phyloP scores from a whole-genome alignment of 2,888 invertebrate species.

The Dryadula phaetusa region DNA sequence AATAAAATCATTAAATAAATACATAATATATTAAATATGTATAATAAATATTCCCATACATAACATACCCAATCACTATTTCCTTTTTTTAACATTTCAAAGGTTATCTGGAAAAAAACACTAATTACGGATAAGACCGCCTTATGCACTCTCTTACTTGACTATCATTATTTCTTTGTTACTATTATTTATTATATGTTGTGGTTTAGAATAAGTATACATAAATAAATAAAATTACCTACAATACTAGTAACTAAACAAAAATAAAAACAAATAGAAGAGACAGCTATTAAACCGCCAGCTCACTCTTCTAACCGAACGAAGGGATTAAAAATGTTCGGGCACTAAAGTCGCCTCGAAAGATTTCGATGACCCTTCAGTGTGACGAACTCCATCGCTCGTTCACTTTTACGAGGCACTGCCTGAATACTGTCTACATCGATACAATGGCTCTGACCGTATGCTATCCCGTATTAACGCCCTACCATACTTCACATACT shows the following conservation, averaged over 20 bases:
- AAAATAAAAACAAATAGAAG: slow-evolving; percentile 2
- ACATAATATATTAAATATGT: too few species aligned
- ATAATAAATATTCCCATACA: too few species aligned
- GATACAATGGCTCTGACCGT: slow-evolving; percentile 55
- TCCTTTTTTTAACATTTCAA: too few species aligned
- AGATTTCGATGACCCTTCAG: slow-evolving; percentile 58
- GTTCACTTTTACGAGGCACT: slow-evolving; percentile 63
- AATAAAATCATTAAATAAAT: too few species aligned
- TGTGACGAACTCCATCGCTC: slow-evolving; percentile 52
- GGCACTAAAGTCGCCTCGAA: slow-evolving; percentile 44
- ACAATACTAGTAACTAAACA: not conserved
- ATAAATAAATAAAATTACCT: not conserved
- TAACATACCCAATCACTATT: too few species aligned
- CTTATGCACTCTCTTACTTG: too few species aligned
- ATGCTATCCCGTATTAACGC: slow-evolving; percentile 55
- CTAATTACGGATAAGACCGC: too few species aligned
- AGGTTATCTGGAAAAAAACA: too few species aligned
- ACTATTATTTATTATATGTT: too few species aligned
- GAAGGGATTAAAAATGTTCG: slow-evolving; percentile 40
- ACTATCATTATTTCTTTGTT: too few species aligned
- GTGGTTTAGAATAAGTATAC: not conserved
- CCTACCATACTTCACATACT: slow-evolving; percentile 40
- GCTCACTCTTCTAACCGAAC: slow-evolving; percentile 16
- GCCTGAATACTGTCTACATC: slow-evolving; percentile 60
- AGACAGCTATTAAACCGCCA: slow-evolving; percentile 17